A percentile compares a stretch with the other conserved stretches of the same genome.
phyloP scores from a whole-genome alignment of 2,113 vertebrate species.

The Empidonax traillii region DNA sequence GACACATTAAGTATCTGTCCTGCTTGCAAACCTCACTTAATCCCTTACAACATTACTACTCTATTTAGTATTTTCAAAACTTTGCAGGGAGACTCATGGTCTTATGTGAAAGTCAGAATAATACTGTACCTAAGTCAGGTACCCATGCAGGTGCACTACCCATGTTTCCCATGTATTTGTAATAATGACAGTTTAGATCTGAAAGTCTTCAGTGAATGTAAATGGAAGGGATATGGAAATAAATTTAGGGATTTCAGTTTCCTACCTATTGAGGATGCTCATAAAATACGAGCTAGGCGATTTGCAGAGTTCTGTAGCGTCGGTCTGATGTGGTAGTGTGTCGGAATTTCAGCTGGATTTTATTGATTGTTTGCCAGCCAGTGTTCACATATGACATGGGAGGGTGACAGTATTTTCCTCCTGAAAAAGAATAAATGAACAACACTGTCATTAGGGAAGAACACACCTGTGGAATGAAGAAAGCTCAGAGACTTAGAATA shows the following conservation, averaged over 20 bases:
- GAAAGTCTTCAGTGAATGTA: not conserved
- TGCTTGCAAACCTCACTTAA: conserved; percentile 6
- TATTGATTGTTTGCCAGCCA: not conserved
- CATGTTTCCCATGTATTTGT: not conserved
- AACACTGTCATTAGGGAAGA: not conserved
- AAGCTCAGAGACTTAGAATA: not conserved
- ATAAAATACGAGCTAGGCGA: not conserved
- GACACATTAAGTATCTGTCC: not conserved
- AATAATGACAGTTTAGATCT: not conserved
- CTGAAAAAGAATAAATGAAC: not conserved
- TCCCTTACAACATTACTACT: not conserved
- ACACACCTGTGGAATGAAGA: not conserved
- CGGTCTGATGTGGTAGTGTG: not conserved
- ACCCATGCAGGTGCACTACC: not conserved
- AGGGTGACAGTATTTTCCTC: not conserved
- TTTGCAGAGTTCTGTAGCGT: not conserved
- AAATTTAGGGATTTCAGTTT: not conserved
- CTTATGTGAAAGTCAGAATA: not conserved
- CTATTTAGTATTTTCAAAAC: not conserved
- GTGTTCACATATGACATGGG: not conserved
- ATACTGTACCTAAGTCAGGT: not conserved
- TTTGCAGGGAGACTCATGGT: not conserved
- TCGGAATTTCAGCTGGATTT: not conserved
- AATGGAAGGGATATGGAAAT: not conserved
- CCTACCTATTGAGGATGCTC: not conserved